phyloP scores from a whole-genome alignment of 2,888 invertebrate genomes.

The Cheilosia pagana region DNA sequence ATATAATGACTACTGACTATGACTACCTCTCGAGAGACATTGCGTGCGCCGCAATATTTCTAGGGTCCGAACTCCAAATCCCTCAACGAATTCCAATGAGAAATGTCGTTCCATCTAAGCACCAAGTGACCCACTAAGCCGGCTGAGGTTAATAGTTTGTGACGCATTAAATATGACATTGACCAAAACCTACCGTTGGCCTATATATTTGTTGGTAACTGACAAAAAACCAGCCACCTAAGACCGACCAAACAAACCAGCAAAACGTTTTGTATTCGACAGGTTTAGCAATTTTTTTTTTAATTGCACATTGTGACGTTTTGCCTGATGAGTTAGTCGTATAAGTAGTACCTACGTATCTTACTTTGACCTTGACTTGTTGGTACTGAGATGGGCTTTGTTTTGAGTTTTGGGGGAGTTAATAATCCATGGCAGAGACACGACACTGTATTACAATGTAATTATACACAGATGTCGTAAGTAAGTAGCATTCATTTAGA shows the following conservation, averaged over 20 bases:
- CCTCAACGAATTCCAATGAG: not conserved
- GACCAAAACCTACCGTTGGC: constrained; percentile 50
- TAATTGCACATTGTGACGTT: constrained; percentile 37
- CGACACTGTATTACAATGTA: constrained; percentile 28
- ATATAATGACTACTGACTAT: not conserved
- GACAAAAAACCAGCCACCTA: constrained; percentile 21
- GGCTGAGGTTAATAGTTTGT: constrained; percentile 42
- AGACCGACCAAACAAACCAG: constrained; percentile 18
- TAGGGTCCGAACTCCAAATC: not conserved
- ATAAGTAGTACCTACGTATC: not conserved
- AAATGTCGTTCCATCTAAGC: not conserved
- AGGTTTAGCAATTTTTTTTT: constrained; percentile 9
- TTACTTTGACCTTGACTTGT: constrained; percentile 33
- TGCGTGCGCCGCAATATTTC: constrained; percentile 18
- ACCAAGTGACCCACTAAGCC: constrained; percentile 34
- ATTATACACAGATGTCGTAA: constrained; percentile 8
- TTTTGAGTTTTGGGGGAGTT: constrained; percentile 18
- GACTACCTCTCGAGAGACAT: not conserved
- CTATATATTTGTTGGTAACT: constrained; percentile 20
- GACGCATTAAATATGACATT: constrained; percentile 56
- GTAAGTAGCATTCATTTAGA: constrained; percentile 11
- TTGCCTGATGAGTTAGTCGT: constrained; percentile 22
- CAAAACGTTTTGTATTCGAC: constrained; percentile 14
- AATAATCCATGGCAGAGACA: constrained; percentile 23
- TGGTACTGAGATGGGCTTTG: not conserved